Evolutionary conservation across 2,888 invertebrate genomes (phyloP).

Genomic region (Empis livida): DNA sequence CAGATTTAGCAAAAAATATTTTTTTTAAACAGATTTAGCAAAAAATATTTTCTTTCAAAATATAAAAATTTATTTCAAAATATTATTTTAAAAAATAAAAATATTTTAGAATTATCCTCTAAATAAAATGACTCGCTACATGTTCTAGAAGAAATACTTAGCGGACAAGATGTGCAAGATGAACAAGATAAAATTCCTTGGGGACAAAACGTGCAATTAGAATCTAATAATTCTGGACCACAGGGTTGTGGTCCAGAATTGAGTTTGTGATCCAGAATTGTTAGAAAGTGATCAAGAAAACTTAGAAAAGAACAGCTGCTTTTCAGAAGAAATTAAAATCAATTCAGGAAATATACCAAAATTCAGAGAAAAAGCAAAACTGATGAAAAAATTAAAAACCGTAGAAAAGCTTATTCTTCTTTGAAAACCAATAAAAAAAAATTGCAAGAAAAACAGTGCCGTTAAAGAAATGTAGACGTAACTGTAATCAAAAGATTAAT

Average conservation of each 20-base stretch:
- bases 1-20: too few relatives aligned
- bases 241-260: too few relatives aligned
- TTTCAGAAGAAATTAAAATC: too few relatives aligned
- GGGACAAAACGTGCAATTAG: not conserved
- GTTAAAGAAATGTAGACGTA: not conserved
- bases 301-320: not conserved
- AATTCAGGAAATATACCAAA: not conserved
- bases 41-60: too few relatives aligned
- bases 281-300: not conserved
- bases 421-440: not conserved
- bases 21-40: too few relatives aligned
- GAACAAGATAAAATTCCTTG: not conserved
- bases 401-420: not conserved
- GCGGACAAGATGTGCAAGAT: not conserved
- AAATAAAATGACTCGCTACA: too few relatives aligned
- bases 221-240: too few relatives aligned
- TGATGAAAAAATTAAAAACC: not conserved
- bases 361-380: not conserved
- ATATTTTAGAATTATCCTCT: too few relatives aligned
- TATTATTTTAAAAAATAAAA: too few relatives aligned
- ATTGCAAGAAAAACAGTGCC: not conserved
- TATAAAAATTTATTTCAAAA: too few relatives aligned
- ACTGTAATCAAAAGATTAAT: not conserved
- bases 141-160: too few relatives aligned
- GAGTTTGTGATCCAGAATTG: not conserved